Conservation (phyloP, 2,888 invertebrate genomes). For the Frankliniella intonsa region DNA sequence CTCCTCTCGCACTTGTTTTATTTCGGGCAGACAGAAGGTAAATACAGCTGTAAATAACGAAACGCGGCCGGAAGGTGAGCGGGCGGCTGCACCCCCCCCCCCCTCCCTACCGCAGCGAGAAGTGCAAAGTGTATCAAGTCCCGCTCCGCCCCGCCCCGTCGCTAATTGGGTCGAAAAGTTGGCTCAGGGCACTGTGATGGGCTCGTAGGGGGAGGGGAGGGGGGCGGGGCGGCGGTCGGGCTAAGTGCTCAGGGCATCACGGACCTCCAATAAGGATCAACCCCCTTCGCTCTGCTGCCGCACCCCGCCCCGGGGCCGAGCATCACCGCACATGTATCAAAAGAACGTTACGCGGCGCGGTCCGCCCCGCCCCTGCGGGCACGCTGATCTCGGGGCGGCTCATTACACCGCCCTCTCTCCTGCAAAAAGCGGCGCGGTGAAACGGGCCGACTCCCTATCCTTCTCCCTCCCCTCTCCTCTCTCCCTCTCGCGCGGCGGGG, state of each 20-base stretch:
- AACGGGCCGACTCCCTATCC: not conserved
- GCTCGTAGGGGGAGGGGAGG: too few species aligned
- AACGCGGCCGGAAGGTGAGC: too few species aligned
- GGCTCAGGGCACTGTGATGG: not conserved
- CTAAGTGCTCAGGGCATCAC: not conserved
- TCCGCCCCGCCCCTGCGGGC: not conserved
- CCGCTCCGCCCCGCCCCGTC: not conserved
- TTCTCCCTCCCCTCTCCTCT: not conserved
- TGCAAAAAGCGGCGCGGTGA: not conserved
- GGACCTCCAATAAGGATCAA: not conserved
- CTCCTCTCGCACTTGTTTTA: not conserved
- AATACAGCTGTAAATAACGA: too few species aligned
- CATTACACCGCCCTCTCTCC: not conserved
- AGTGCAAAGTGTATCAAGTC: not conserved
- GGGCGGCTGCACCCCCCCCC: too few species aligned
- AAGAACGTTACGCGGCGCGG: not conserved
- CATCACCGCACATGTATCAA: slow-evolving; percentile 2
- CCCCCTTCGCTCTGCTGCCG: not conserved
- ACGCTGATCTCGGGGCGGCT: not conserved
- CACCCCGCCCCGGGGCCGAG: not conserved
- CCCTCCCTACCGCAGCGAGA: too few species aligned
- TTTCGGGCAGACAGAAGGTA: not conserved
- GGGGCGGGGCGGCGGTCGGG: too few species aligned
- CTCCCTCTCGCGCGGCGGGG: not conserved
- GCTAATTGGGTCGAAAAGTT: slow-evolving; percentile 2